Percentiles rank a stretch among this genome's conserved stretches.
Evolutionary conservation across 53 echinoderm and acorn worm genomes (phyloP).

Genomic region (Zoroaster sp.): DNA sequence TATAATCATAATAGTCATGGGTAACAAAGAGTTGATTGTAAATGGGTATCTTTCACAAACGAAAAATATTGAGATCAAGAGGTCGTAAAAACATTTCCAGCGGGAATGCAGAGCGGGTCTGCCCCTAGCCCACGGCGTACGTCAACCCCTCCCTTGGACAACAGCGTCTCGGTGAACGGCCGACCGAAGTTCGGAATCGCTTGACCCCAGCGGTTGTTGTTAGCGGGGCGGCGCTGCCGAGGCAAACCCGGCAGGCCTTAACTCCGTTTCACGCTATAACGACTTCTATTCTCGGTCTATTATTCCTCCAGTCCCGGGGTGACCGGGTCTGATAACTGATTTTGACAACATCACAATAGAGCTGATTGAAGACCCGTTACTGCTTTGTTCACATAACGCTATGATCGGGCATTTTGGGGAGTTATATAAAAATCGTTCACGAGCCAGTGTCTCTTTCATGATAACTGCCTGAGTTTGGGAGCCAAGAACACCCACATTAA

Average conservation of each 20-base stretch:
- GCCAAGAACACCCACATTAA: background rate
- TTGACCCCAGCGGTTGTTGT: conserved; percentile 50
- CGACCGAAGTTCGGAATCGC: conserved; percentile 18
- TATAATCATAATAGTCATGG: conserved; percentile 3
- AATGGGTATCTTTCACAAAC: conserved; percentile 45
- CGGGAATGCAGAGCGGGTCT: conserved; percentile 40
- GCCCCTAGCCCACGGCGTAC: conserved; percentile 53
- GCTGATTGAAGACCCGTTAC: conserved; percentile 10
- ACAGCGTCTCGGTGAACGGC: conserved; percentile 22
- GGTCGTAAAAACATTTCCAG: conserved; percentile 56
- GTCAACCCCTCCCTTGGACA: conserved; percentile 52
- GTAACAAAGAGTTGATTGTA: conserved; percentile 17
- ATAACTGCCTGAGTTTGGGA: conserved; percentile 8
- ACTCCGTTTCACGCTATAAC: background rate
- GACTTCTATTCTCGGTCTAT: conserved; percentile 29
- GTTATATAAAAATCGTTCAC: conserved; percentile 29
- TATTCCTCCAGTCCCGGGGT: conserved; percentile 1
- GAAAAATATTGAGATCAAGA: conserved; percentile 56
- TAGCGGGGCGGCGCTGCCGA: conserved; percentile 35
- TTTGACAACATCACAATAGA: conserved; percentile 44
- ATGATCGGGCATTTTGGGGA: conserved; percentile 42
- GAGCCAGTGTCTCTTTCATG: background rate
- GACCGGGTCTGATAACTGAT: conserved; percentile 10
- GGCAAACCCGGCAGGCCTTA: conserved; percentile 17
- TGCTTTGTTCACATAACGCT: conserved; percentile 37